Percentiles rank a stretch among this genome's conserved stretches.
Conservation (phyloP, 2,888 invertebrate species). For the Stenotaenia linearis region DNA sequence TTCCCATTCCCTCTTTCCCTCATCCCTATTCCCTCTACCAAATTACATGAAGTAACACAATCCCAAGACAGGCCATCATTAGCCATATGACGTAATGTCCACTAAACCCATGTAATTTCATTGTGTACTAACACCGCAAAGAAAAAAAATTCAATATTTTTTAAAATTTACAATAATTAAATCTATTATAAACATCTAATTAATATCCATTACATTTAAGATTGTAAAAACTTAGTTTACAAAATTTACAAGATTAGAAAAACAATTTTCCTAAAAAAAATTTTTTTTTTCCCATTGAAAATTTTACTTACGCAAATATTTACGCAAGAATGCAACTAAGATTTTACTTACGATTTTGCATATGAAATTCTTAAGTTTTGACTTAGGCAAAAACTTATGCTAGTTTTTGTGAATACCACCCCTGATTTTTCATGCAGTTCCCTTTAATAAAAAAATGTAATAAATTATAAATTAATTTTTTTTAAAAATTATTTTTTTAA, state of each 20-base stretch:
- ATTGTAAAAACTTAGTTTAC: no score
- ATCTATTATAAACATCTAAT: not conserved
- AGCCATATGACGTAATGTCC: not conserved
- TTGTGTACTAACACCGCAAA: not conserved
- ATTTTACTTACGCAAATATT: no score
- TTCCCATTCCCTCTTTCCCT: constrained; percentile 2
- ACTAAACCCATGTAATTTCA: not conserved
- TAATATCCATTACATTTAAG: no score
- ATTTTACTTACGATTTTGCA: no score
- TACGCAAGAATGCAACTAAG: no score
- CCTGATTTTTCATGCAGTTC: not conserved
- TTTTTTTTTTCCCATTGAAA: no score
- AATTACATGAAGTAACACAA: not conserved
- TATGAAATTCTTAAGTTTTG: no score
- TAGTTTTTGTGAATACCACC: no score
- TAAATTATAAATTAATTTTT: not conserved
- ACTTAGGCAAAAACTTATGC: no score
- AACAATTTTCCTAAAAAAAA: no score
- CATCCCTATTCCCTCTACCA: not conserved
- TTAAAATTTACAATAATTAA: not conserved
- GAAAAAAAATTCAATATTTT: no score
- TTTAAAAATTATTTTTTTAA: not conserved
- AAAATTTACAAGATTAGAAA: no score
- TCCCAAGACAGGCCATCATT: constrained; percentile 19
- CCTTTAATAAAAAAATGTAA: not conserved